Percentiles rank a stretch among this genome's conserved stretches.
These are phyloP conservation scores for Formicarius rufipectus DNA, from an alignment of 2,113 vertebrate species.

Conservation along the genomic window DNA sequence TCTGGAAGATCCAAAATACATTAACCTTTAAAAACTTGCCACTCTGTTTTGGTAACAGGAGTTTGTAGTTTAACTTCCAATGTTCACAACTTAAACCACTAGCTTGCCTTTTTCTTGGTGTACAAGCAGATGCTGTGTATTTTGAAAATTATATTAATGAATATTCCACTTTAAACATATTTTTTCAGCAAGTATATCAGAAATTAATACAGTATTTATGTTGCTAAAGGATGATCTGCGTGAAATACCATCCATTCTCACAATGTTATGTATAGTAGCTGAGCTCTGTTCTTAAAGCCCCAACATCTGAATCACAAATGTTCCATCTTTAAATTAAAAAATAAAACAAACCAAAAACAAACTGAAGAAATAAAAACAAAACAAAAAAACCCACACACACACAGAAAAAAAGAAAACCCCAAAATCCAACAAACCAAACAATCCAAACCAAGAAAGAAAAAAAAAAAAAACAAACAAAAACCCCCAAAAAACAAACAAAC, in stretches of 20 bases:
- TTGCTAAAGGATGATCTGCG: too few relatives aligned
- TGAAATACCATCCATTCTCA: not conserved
- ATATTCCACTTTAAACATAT: not conserved
- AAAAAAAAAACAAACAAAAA: not conserved
- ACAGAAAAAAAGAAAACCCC: not conserved
- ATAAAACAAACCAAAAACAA: not conserved
- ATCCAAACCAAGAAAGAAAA: too few relatives aligned
- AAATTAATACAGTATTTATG: not conserved
- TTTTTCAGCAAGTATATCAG: not conserved
- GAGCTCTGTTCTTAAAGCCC: not conserved
- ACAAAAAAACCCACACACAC: too few relatives aligned
- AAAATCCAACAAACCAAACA: not conserved
- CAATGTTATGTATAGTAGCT: not conserved
- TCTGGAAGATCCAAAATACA: not conserved
- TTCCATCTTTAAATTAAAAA: not conserved
- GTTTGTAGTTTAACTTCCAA: not conserved
- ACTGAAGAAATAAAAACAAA: too few relatives aligned
- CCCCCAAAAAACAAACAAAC: not conserved
- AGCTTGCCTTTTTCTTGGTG: not conserved
- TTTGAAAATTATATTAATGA: not conserved
- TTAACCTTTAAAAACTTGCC: not conserved
- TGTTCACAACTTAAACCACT: not conserved
- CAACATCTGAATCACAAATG: accelerated
- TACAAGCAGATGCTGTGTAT: not conserved
- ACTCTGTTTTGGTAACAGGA: not conserved